A percentile compares a stretch with the other conserved stretches of the same genome.
These are phyloP conservation scores for Varecia variegata DNA, from an alignment of 2,797 vertebrate species.

Conservation along the genomic window DNA sequence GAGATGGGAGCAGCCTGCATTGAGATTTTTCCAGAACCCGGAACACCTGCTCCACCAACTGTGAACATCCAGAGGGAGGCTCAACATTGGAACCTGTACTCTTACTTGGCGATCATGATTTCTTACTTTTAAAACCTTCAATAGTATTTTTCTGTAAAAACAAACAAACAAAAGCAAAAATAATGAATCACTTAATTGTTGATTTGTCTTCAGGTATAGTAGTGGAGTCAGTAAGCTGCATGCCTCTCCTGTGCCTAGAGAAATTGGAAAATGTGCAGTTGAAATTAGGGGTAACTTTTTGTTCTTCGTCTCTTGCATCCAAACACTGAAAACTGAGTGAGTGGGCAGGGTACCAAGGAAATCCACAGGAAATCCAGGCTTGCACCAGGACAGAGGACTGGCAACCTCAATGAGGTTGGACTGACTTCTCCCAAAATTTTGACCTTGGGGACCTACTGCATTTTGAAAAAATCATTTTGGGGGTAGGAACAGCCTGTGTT, in stretches of 20 bases:
- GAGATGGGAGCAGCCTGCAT: background rate
- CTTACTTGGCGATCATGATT: background rate
- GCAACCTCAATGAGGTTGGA: background rate
- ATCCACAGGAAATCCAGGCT: background rate
- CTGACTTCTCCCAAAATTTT: conserved; percentile 12
- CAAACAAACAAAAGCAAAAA: background rate
- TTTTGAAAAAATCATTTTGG: conserved; percentile 26
- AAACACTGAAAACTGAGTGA: background rate
- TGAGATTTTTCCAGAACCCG: conserved; percentile 19
- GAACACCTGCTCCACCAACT: background rate
- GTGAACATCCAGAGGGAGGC: background rate
- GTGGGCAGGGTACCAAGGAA: background rate
- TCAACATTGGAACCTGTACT: background rate
- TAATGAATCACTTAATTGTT: background rate
- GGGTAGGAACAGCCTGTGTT: conserved; percentile 20
- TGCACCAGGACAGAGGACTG: background rate
- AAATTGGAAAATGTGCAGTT: background rate
- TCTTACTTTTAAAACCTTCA: conserved; percentile 21
- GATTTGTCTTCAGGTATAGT: background rate
- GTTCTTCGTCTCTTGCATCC: background rate
- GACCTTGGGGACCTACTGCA: conserved; percentile 23
- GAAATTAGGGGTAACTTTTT: background rate
- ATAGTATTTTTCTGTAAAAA: conserved; percentile 44
- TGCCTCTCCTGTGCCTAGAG: background rate
- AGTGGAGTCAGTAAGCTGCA: background rate